Evolutionary conservation across 2,113 vertebrate genomes (phyloP), one percentile per base, ranked within the genome.

Genomic region (Vimba vimba): DNA sequence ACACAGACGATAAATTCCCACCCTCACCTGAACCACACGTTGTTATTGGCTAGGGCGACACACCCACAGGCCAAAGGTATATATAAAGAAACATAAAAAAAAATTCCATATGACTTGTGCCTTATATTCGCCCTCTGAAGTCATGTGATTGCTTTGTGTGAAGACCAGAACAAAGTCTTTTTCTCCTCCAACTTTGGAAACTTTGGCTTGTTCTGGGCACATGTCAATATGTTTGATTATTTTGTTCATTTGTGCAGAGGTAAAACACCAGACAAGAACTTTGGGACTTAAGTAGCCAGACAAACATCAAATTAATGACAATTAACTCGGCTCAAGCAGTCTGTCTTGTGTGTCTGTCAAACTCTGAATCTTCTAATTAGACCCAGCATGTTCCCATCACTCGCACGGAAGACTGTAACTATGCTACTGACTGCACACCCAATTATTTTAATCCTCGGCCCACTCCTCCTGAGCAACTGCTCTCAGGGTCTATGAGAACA

Each of bases 391-490:
- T 21, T 23, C 91, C 91, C 89, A 88, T 86, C 87, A 87, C 90
- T 92, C 95, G 93, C 86, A 94, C 88, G 45, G 88, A 90, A 93
- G 94, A 90, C 94, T 93, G 92, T 94, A 95, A 93, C 93, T 84
- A 23, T 19, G 59, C 78, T 33, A 92, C 86, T n/a, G 89, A 92
- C 86, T n/a, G 89, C 93, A 95, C 91, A 92, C 94, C 91, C 91
- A 92, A 93, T 96, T 94, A 92, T 91, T 89, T 93, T 96, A 96
- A 96, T 96, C 95, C 93, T 93, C 93, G 95, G 95, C 96, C 97
- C 95, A 93, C 93, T 93, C 62, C 90, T 86, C 86, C 89, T 62
- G 91, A 91, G 93, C 92, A 86, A 93, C 93, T 79, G 85, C 90
- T 90, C 89, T 0, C 88, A 94, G 92, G 62, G 76, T 93, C 90